Evolutionary conservation across 2,888 invertebrate species (phyloP).

Genomic region (Metallyticus violacea): DNA sequence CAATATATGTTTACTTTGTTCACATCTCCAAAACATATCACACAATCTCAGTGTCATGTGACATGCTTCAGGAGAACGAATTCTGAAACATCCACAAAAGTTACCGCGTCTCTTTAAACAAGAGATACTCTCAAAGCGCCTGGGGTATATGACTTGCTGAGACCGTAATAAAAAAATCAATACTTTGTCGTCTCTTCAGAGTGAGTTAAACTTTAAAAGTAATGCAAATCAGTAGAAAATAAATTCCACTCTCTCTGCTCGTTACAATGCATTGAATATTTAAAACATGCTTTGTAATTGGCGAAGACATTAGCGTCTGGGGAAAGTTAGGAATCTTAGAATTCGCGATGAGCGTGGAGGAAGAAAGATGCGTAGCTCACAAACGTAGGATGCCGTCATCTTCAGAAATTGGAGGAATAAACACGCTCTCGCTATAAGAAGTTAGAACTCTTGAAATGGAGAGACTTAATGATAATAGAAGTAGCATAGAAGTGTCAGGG

Average conservation of each 20-base stretch:
- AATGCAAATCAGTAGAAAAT: background rate
- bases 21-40: too few relatives aligned
- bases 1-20: too few relatives aligned
- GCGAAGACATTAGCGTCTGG: background rate
- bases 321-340: background rate
- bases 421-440: background rate
- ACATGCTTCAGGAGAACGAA: too few relatives aligned
- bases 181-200: background rate
- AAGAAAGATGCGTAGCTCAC: too few relatives aligned
- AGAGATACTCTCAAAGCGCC: too few relatives aligned
- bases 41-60: too few relatives aligned
- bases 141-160: background rate
- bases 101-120: too few relatives aligned
- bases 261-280: background rate
- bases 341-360: background rate
- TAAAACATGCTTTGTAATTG: background rate
- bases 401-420: background rate
- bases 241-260: background rate
- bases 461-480: too few relatives aligned
- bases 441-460: background rate
- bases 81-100: too few relatives aligned
- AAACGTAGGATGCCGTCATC: background rate
- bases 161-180: background rate
- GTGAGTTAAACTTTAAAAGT: background rate
- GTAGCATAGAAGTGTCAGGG: too few relatives aligned